phyloP scores from a whole-genome alignment of 92 coral and sea anemone species.

The Montipora capitata region DNA sequence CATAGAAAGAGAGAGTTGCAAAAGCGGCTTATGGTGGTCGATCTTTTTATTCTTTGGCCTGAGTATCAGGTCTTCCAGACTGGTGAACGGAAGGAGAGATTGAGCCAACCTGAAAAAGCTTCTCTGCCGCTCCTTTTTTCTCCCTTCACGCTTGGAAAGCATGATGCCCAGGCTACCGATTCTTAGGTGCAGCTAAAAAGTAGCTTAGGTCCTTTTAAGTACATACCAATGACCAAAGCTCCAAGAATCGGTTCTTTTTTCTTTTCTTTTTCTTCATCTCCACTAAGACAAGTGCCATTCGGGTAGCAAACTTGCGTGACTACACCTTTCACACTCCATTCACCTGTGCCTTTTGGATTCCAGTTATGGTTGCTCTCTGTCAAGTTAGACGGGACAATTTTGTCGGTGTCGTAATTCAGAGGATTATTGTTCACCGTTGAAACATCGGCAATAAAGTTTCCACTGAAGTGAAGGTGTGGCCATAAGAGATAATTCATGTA shows the following conservation, averaged over 20 bases:
- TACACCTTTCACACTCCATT: conserved; percentile 53
- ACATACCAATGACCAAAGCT: background rate
- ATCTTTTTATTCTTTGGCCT: too few relatives aligned
- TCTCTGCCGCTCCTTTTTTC: too few relatives aligned
- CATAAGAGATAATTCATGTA: conserved; percentile 56
- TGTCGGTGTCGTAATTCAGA: conserved; percentile 52
- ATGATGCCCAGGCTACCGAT: too few relatives aligned
- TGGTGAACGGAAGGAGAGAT: too few relatives aligned
- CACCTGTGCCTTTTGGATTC: conserved; percentile 72
- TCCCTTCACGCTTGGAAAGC: too few relatives aligned
- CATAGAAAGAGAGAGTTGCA: too few relatives aligned
- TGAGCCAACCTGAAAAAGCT: too few relatives aligned
- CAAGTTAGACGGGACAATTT: conserved; percentile 14
- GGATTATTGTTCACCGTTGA: conserved; percentile 71
- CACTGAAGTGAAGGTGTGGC: conserved; percentile 78
- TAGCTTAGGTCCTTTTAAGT: background rate
- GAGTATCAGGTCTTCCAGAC: too few relatives aligned
- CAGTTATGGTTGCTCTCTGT: background rate
- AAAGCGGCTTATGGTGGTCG: too few relatives aligned
- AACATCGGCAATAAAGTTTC: conserved; percentile 56
- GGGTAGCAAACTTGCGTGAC: conserved; percentile 62
- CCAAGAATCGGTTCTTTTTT: conserved; percentile 11
- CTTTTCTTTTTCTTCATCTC: conserved; percentile 7
- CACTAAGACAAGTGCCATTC: conserved; percentile 29
- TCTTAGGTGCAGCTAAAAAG: background rate